These are phyloP conservation scores for Trichechus manatus DNA, from an alignment of 2,113 vertebrate species.

Conservation along the genomic window DNA sequence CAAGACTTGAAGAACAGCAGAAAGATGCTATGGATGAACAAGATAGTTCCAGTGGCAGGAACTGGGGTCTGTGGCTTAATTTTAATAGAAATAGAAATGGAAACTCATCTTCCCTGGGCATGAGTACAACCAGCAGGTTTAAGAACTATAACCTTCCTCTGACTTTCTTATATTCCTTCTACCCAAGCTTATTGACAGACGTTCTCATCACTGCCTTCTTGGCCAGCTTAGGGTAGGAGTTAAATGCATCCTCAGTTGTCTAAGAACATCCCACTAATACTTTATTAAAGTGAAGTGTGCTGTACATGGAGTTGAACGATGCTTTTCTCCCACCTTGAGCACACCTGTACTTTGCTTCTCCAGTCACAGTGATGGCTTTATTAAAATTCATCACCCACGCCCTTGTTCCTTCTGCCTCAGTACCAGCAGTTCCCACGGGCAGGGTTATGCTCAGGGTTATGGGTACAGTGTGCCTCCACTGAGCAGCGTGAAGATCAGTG, in stretches of 20 bases:
- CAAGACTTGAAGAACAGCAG: neutral
- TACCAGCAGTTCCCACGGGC: neutral
- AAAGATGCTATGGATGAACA: neutral
- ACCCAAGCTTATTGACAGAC: neutral
- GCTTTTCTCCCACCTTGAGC: neutral
- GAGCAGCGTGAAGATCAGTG: neutral
- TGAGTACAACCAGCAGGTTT: neutral
- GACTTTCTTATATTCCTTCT: neutral
- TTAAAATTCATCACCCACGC: neutral
- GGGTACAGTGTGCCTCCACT: neutral
- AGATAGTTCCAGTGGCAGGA: neutral
- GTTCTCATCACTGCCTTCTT: neutral
- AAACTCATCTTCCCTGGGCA: neutral
- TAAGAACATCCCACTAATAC: neutral
- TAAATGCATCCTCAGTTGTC: neutral
- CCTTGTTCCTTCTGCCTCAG: neutral
- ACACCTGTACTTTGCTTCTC: neutral
- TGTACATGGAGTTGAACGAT: neutral
- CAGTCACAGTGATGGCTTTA: neutral
- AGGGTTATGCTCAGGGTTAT: neutral
- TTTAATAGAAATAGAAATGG: neutral
- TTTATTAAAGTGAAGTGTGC: neutral
- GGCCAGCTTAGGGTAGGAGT: neutral
- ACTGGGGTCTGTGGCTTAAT: neutral
- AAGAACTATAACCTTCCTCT: neutral